A percentile compares a stretch with the other conserved stretches of the same genome.
phyloP scores from a whole-genome alignment of 2,888 invertebrate species.

The Drosophila picticornis region DNA sequence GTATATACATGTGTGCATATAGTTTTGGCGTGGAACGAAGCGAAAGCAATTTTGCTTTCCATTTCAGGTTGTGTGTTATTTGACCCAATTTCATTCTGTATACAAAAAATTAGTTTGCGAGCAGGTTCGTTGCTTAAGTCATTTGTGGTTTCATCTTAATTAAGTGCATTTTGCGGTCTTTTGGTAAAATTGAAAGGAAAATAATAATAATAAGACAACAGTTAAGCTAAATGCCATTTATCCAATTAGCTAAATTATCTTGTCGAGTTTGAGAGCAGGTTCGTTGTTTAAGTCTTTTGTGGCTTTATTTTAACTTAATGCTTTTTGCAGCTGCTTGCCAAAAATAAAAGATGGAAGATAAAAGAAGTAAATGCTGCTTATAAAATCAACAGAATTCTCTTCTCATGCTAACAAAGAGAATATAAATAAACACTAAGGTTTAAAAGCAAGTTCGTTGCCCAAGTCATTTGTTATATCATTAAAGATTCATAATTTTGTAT shows the following conservation, averaged over 20 bases:
- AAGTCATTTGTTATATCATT: neutral
- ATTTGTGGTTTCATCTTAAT: constrained; percentile 49
- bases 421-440: neutral
- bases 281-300: constrained; percentile 39
- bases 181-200: neutral
- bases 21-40: constrained; percentile 55
- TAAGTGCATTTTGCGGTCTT: neutral
- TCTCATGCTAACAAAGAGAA: neutral
- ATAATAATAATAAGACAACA: neutral
- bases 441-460: neutral
- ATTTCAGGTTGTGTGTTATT: constrained; percentile 61
- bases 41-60: constrained; percentile 78
- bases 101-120: constrained; percentile 24
- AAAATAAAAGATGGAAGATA: neutral
- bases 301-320: constrained; percentile 28
- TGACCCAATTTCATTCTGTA: constrained; percentile 64
- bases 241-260: neutral
- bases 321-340: neutral
- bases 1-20: constrained; percentile 22
- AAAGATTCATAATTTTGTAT: neutral
- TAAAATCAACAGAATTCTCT: neutral
- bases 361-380: neutral
- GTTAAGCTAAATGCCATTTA: neutral
- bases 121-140: constrained; percentile 49
- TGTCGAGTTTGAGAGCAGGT: neutral